Evolutionary conservation across 1,140 invertebrate genomes (phyloP).

Genomic region (Himalopsyche phryganea): DNA sequence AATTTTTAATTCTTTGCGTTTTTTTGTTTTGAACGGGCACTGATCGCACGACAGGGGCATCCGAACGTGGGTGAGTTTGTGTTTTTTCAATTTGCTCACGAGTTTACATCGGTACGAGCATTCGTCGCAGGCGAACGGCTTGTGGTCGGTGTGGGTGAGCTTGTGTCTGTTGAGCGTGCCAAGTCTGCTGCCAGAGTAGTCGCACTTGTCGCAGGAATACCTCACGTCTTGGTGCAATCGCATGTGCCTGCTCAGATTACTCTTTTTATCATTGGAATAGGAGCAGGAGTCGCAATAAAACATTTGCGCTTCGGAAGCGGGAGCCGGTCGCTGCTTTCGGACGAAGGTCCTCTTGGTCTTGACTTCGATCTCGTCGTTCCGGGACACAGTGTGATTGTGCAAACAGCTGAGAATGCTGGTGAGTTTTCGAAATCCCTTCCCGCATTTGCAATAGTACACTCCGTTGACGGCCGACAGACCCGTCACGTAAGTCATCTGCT

Average conservation of each 20-base stretch:
- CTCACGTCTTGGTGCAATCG: neutral
- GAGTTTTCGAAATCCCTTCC: slow-evolving; percentile 2
- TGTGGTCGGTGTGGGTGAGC: slow-evolving; percentile 2
- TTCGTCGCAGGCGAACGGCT: slow-evolving; percentile 8
- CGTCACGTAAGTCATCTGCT: neutral
- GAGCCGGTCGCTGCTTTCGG: too few relatives aligned
- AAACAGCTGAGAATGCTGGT: slow-evolving; percentile 4
- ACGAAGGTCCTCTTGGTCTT: too few relatives aligned
- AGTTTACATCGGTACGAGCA: slow-evolving; percentile 13
- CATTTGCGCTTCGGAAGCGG: too few relatives aligned
- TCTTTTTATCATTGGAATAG: too few relatives aligned
- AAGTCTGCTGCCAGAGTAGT: neutral
- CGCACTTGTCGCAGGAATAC: slow-evolving; percentile 5
- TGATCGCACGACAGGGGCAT: too few relatives aligned
- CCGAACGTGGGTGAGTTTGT: neutral
- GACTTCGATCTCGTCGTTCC: neutral
- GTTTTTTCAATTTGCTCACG: slow-evolving; percentile 7
- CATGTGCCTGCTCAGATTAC: too few relatives aligned
- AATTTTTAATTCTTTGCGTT: too few relatives aligned
- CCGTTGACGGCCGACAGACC: slow-evolving; percentile 5
- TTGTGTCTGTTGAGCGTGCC: slow-evolving; percentile 2
- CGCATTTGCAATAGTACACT: slow-evolving; percentile 8
- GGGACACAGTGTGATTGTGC: neutral
- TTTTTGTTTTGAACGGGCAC: too few relatives aligned
- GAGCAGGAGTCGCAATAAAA: too few relatives aligned